Conservation (phyloP, 2,888 invertebrate genomes). For the Scaptodrosophila latifasciaeformis region DNA sequence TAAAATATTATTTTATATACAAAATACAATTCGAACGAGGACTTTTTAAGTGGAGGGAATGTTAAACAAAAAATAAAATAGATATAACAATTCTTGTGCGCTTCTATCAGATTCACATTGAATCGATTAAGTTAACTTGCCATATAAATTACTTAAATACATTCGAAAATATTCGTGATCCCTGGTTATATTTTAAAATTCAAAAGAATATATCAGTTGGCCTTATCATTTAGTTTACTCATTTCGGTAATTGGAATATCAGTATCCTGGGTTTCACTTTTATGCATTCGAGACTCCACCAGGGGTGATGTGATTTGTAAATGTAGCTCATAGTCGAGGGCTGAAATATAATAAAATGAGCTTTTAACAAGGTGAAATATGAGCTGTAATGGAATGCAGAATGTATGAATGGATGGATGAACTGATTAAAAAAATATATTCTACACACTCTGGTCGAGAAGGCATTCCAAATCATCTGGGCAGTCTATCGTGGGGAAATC, state of each 20-base stretch:
- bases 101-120: too few species aligned
- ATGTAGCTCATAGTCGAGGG: conserved; percentile 61
- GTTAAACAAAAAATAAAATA: background rate
- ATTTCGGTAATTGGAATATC: conserved; percentile 35
- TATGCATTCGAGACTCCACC: conserved; percentile 42
- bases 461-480: conserved; percentile 66
- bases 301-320: conserved; percentile 67
- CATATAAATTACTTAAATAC: background rate
- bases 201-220: conserved; percentile 9
- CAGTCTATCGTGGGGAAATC: conserved; percentile 65
- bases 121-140: background rate
- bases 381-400: background rate
- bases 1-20: background rate
- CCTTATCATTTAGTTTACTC: conserved; percentile 36
- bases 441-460: conserved; percentile 66
- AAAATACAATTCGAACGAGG: too few species aligned
- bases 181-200: too few species aligned
- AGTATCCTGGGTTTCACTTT: conserved; percentile 14
- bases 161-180: too few species aligned
- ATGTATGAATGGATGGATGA: background rate
- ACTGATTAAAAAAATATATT: conserved; percentile 1
- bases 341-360: conserved; percentile 33
- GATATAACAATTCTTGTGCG: background rate
- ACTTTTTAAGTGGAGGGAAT: background rate
- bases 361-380: background rate